Evolutionary conservation across 2,113 vertebrate species (phyloP).

Genomic region (Nothobranchius kuhntae): DNA sequence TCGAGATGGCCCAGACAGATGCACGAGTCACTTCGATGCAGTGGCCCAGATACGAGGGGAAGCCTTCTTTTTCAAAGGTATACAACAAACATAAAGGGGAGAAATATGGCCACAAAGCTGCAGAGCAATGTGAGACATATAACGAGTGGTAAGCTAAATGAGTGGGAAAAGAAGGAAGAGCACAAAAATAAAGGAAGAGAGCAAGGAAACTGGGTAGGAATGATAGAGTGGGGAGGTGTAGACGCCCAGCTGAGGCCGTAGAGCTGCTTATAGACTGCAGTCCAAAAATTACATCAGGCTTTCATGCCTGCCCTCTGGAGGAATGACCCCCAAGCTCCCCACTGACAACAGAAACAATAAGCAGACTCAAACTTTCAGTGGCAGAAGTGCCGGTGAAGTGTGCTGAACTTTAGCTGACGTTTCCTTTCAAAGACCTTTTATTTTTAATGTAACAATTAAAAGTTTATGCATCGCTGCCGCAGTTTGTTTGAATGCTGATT

Average conservation of each 20-base stretch:
- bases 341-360: constrained; percentile 42
- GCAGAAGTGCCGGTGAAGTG: constrained; percentile 21
- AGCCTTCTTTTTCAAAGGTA: constrained; percentile 99
- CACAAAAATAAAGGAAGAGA: constrained; percentile 10
- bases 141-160: constrained; percentile 29
- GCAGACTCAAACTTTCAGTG: constrained; percentile 19
- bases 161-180: constrained; percentile 28
- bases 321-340: constrained; percentile 35
- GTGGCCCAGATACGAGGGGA: constrained; percentile 98
- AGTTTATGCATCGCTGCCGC: background rate
- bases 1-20: constrained; percentile 87
- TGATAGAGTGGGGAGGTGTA: background rate
- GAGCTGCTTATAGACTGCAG: constrained; percentile 39
- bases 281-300: constrained; percentile 54
- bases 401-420: constrained; percentile 27
- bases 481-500: background rate
- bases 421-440: background rate
- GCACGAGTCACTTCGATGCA: constrained; percentile 88
- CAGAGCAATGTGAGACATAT: constrained; percentile 18
- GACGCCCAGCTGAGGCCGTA: constrained; percentile 19
- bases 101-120: constrained; percentile 27
- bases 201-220: background rate
- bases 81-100: constrained; percentile 32
- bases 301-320: constrained; percentile 55
- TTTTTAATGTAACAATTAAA: constrained; percentile 20